These are phyloP conservation scores for Neotoxoptera formosana DNA, from an alignment of 1,140 invertebrate genomes.

Conservation along the genomic window DNA sequence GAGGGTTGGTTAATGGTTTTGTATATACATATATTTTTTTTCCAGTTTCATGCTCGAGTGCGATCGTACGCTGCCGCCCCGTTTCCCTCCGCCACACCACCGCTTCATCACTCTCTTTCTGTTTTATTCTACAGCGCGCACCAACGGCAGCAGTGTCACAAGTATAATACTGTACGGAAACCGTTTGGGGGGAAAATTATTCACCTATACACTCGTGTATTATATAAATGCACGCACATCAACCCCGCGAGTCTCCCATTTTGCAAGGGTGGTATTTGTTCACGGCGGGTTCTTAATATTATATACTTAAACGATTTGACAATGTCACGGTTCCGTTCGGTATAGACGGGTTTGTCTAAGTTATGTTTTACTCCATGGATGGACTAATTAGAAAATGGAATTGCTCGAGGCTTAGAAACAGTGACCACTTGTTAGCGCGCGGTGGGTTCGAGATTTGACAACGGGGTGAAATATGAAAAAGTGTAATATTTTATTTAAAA, in stretches of 20 bases:
- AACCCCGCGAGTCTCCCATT: neutral
- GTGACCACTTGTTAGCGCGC: neutral
- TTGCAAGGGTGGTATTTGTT: constrained; percentile 23
- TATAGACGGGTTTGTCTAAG: neutral
- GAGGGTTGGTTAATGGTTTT: constrained; percentile 32
- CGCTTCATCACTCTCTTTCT: neutral
- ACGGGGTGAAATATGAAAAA: neutral
- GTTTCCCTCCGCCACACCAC: neutral
- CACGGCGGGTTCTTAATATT: neutral
- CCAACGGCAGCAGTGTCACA: neutral
- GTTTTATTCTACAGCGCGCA: neutral
- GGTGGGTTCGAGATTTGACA: neutral
- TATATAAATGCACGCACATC: neutral
- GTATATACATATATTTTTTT: neutral
- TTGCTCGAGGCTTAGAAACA: neutral
- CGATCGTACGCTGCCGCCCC: neutral
- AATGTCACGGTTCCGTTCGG: neutral
- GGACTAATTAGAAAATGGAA: neutral
- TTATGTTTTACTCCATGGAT: neutral
- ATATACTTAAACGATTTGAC: constrained; percentile 30
- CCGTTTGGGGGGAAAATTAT: constrained; percentile 43
- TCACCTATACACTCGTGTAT: neutral
- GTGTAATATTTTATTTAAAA: neutral
- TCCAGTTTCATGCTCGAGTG: constrained; percentile 54
- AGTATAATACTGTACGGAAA: constrained; percentile 5